Base-by-base conservation (phyloP, 2,888 invertebrate genomes). In the Copidosoma aretas region DNA sequence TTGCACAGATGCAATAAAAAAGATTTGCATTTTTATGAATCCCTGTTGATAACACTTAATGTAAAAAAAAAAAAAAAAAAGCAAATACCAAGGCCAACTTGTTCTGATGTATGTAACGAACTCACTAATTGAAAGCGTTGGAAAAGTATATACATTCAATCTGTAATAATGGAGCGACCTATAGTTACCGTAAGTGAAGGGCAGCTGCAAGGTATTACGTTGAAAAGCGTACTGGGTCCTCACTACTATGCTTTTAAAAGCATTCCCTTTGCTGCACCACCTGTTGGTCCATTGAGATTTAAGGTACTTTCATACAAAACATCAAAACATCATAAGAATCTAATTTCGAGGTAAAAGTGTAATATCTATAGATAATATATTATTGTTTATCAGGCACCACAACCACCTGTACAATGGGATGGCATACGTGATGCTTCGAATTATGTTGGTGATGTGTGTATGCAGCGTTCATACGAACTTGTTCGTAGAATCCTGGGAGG, bases 231-330 rank as follows among this genome's bases (percentile, higher is more conserved):
- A 19, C 62, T 74, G 2, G 79, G 80, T 0, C 71, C 71, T 0
- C 63, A 73, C 32, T 83, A 77, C 67, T 73, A 78, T 10, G 77
- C 79, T 49, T 84, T 82, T 41, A 74, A 74, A 51, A 81, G 80
- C 5, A 79, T 84, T 68, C 83, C 83, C 1, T 84, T 78, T 58
- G 84, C 81, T 3, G 75, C 80, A 61, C 79, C 84, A 15, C 84
- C 84, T 0, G 41, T 83, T n/a, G 81, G 79, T 1, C 66, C 79
- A 4, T 77, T 82, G 0, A 77, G 52, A 19, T 52, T 19, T 19
- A 52, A 52, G 19, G 52, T 52, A 46, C 14, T 3, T 15, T 46
- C 14, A 41, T 41, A 41, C 41, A 46, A 46, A 46, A 46, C 12
- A 46, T 15, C n/a, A n/a, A n/a, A n/a, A n/a, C n/a, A n/a, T n/a